These are phyloP conservation scores for Pegea sp. DNA, from an alignment of 23 tunicate species.

Conservation along the genomic window DNA sequence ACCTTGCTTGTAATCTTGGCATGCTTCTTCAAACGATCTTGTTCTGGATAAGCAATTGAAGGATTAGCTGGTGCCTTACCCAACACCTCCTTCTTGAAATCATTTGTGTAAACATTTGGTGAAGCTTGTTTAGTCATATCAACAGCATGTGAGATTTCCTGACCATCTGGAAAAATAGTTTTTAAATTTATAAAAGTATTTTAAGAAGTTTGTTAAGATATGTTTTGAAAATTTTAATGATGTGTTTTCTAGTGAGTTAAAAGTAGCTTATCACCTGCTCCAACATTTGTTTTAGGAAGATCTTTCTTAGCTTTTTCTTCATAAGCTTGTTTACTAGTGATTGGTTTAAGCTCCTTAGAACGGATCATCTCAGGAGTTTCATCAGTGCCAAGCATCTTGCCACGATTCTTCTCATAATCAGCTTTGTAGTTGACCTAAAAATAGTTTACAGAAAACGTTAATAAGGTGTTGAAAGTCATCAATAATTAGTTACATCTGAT, in stretches of 20 bases:
- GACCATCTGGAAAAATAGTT: slow-evolving; percentile 1
- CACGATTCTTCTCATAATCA: slow-evolving; percentile 7
- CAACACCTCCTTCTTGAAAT: slow-evolving; percentile 30
- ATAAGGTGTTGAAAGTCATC: neutral
- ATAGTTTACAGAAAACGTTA: too few species aligned
- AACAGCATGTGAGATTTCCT: slow-evolving; percentile 12
- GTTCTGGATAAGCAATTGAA: slow-evolving; percentile 81
- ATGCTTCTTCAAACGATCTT: slow-evolving; percentile 40
- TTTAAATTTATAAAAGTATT: too few species aligned
- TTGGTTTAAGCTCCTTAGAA: slow-evolving; percentile 17
- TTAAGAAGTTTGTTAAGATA: too few species aligned
- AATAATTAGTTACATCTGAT: neutral
- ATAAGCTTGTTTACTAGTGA: slow-evolving; percentile 27
- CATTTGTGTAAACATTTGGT: slow-evolving; percentile 4
- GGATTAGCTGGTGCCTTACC: slow-evolving; percentile 53
- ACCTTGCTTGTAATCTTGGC: slow-evolving; percentile 65
- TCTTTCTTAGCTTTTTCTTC: slow-evolving; percentile 48
- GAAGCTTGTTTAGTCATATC: slow-evolving; percentile 2
- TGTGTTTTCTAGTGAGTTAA: too few species aligned
- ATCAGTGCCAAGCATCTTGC: slow-evolving; percentile 22
- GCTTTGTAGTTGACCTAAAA: slow-evolving; percentile 14
- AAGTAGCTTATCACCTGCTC: too few species aligned
- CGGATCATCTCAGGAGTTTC: slow-evolving; percentile 49
- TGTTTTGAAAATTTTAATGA: too few species aligned
- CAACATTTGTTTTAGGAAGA: too few species aligned